Base-by-base conservation (phyloP, 2,113 vertebrate species). In the Cyphotilapia sp. region DNA sequence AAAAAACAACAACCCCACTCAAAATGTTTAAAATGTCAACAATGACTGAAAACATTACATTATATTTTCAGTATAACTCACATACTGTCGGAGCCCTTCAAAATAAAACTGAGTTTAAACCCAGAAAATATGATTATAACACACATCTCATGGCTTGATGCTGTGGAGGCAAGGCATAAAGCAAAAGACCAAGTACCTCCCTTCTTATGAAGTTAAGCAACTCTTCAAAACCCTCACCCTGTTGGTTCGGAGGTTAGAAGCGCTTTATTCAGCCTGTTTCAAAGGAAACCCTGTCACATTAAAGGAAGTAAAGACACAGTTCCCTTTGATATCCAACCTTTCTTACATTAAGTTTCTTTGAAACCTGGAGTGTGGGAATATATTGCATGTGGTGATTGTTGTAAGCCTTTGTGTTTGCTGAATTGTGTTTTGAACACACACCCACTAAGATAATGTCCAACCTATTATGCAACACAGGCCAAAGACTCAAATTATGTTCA, bases 341-440 rank as follows among this genome's bases (percentile, higher is more conserved):
- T 49, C 16, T 19, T 31, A 19, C 42, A 49, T 29, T 2, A 49
- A 19, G 24, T 10, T 47, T 27, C 42, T 78, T 78, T 29, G 14
- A 29, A 76, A 49, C 24, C 24, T 76, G 38, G 42, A 49, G 16
- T 78, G 45, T 78, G 45, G 74, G 27, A 13, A 51, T 51, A n/a
- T n/a, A 51, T 31, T n/a, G 19, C n/a, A 40, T 69, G 19, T 2
- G 19, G 11, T 40, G 33, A 69, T 22, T 69, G 33, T 69, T 69
- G 71, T 19, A 49, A 29, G 71, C 27, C 16, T 49, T 76, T 78
- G 10, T 49, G 45, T 51, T 49, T 49, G 42, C 45, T 49, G 45
- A 78, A 49, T 5, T 78, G 71, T n/a, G 16, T 78, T 78, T 47
- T 49, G 40, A 49, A 78, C 42, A 19, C 71, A 76, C 42, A 49